Percentiles rank a stretch among this genome's conserved stretches.
phyloP scores from a whole-genome alignment of 2,113 vertebrate genomes.

The Hemichromis elongatus region DNA sequence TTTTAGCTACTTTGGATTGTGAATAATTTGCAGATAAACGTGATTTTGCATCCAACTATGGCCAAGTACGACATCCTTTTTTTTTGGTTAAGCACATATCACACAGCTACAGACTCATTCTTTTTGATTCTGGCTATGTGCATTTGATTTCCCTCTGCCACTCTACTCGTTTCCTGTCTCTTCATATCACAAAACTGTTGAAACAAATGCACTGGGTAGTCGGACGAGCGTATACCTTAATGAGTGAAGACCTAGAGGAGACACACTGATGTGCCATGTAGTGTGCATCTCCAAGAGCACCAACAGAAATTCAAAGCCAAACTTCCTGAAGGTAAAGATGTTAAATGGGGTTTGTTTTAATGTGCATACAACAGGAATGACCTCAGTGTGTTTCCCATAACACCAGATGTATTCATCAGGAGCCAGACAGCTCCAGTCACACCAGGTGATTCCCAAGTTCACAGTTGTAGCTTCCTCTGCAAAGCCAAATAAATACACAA shows the following conservation, averaged over 20 bases:
- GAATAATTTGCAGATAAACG: neutral
- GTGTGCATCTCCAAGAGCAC: neutral
- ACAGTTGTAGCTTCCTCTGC: neutral
- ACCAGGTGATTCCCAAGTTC: neutral
- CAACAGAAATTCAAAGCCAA: neutral
- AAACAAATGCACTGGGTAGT: neutral
- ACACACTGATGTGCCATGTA: neutral
- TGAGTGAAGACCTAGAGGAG: neutral
- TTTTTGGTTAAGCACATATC: neutral
- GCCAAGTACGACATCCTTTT: neutral
- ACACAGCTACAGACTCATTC: neutral
- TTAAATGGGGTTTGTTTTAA: neutral
- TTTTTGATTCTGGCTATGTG: accelerated
- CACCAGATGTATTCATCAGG: neutral
- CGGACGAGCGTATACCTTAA: neutral
- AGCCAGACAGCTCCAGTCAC: neutral
- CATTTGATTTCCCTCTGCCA: neutral
- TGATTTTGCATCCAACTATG: neutral
- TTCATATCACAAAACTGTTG: neutral
- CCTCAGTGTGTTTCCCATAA: neutral
- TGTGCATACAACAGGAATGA: neutral
- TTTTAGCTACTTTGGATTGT: neutral
- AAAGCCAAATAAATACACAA: neutral
- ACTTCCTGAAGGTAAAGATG: neutral
- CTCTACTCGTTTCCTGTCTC: neutral